Evolutionary conservation across 2,888 invertebrate genomes (phyloP), one percentile per base, ranked within the genome.

Genomic region (Emmelina monodactyla): DNA sequence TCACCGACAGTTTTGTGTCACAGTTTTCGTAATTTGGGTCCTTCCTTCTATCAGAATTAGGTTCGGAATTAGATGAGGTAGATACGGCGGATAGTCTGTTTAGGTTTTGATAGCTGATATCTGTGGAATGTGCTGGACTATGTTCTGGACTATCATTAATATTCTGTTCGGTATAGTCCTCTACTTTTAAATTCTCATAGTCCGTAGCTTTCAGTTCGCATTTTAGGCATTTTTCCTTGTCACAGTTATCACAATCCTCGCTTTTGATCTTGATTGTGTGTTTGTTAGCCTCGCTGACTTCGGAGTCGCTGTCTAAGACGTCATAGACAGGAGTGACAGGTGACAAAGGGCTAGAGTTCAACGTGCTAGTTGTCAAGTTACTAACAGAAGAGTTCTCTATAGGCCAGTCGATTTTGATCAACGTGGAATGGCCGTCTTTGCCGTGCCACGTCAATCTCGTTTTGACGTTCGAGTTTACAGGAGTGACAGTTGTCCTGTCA

Each of bases 351-450:
- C 62, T 72, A 1, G 73, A 69, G 15, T 68, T 69, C 0, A 71
- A 37, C 0, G 73, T 76, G 41, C 67, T 70, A 0, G 60, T 57
- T 0, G 66, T 75, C 0, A 73, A 41, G 22, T 66, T 70, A 10
- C 64, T 63, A 10, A 59, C 43, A 0, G 72, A 63, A 0, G 56
- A 53, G 38, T 61, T 62, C 11, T 78, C 72, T 1, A 54, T 46
- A 0, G 79, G 76, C 80, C 80, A 81, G 39, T 80, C 79, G 1
- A 81, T 70, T 40, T 67, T 68, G 2, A 81, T 81, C 0, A 80
- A 43, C 0, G 80, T 81, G 0, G 80, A 75, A 51, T 62, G 83
- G 0, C 67, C 66, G 49, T 62, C 83, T 61, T 72, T 69, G 0
- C 78, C 75, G 40, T 73, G 78, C 79, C 79, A 79, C 11, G 68